A percentile compares a stretch with the other conserved stretches of the same genome.
phyloP scores from a whole-genome alignment of 2,113 vertebrate genomes.

The Aramus guarauna region DNA sequence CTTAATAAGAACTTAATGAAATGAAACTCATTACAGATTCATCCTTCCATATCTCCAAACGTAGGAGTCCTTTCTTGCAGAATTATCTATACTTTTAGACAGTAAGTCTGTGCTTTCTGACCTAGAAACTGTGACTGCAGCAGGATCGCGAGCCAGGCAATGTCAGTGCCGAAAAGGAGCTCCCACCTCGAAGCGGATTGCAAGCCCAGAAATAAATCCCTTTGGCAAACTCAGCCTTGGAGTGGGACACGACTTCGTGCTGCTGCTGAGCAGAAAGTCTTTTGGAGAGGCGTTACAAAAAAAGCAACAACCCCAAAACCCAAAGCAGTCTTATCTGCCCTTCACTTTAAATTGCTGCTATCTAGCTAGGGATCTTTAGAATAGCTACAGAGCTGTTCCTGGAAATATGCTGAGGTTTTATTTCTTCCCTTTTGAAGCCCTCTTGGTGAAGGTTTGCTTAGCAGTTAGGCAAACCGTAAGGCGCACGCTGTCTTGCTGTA shows the following conservation, averaged over 20 bases:
- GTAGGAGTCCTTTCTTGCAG: not conserved
- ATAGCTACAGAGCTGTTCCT: not conserved
- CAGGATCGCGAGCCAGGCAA: not conserved
- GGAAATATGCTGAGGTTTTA: not conserved
- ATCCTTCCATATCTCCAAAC: not conserved
- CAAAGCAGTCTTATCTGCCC: not conserved
- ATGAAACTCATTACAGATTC: not conserved
- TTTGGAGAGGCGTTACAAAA: not conserved
- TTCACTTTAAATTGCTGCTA: not conserved
- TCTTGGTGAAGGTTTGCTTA: not conserved
- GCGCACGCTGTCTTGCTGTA: not conserved
- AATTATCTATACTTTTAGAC: not conserved
- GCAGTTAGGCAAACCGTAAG: not conserved
- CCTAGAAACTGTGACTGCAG: not conserved
- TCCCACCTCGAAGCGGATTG: not conserved
- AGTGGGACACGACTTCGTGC: not conserved
- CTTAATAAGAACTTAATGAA: fast-evolving
- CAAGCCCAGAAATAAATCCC: not conserved
- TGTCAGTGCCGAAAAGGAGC: not conserved
- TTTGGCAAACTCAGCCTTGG: not conserved
- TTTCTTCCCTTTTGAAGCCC: not conserved
- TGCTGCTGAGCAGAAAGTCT: not conserved
- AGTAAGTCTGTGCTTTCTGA: not conserved
- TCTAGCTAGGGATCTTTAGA: not conserved
- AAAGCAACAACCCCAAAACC: not conserved